A percentile compares a stretch with the other conserved stretches of the same genome.
Evolutionary conservation across 2,888 invertebrate species (phyloP).

Genomic region (Syrista parreyssii): DNA sequence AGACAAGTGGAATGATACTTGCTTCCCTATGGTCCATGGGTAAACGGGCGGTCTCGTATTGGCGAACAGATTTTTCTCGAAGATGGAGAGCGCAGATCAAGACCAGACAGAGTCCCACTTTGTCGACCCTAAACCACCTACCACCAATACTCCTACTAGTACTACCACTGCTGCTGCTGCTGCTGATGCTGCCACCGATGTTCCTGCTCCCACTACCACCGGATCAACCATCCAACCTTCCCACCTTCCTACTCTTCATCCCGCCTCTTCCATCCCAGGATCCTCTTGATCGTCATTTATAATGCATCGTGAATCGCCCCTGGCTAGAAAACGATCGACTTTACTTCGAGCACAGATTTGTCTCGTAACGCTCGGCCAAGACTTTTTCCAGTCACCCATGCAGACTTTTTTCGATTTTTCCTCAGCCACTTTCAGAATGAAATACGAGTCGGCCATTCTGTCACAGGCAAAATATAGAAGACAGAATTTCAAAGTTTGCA

Average conservation of each 20-base stretch:
- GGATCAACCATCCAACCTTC: constrained; percentile 18
- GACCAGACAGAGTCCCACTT: constrained; percentile 38
- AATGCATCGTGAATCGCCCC: not conserved
- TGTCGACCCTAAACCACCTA: constrained; percentile 31
- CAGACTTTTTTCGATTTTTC: not conserved
- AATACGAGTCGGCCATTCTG: not conserved
- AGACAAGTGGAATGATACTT: not conserved
- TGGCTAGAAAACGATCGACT: constrained; percentile 16
- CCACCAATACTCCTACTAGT: not conserved
- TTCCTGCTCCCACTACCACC: not conserved
- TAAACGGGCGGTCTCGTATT: not conserved
- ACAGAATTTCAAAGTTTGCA: not conserved
- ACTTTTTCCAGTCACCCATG: constrained; percentile 4
- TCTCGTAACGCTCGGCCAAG: constrained; percentile 17
- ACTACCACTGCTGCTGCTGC: not conserved
- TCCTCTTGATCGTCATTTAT: constrained; percentile 2
- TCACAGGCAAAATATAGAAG: not conserved
- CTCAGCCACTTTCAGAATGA: not conserved
- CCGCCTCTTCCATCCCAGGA: not conserved
- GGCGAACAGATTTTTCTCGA: constrained; percentile 42
- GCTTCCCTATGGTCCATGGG: not conserved
- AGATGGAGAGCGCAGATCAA: constrained; percentile 49
- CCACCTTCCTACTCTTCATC: constrained; percentile 18
- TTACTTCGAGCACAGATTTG: constrained; percentile 15
- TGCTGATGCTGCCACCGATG: not conserved